Conservation (phyloP, 2,888 invertebrate genomes). For the Nymphalis polychloros region DNA sequence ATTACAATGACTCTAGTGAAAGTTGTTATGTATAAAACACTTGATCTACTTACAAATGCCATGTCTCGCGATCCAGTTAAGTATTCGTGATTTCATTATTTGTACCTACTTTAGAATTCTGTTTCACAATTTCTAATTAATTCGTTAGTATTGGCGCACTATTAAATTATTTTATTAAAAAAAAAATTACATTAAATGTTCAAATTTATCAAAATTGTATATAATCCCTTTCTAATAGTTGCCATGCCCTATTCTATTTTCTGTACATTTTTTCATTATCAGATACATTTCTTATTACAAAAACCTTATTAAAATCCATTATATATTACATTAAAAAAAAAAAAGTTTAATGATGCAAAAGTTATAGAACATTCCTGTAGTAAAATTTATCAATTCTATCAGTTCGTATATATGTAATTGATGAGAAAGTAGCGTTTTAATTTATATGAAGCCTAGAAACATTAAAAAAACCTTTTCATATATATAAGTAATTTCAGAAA, state of each 20-base stretch:
- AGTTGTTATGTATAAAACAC: slow-evolving; percentile 83
- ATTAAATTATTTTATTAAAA: slow-evolving; percentile 41
- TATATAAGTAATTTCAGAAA: no score
- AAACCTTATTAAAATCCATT: no score
- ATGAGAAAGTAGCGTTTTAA: no score
- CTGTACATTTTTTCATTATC: slow-evolving; percentile 10
- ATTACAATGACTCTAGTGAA: slow-evolving; percentile 82
- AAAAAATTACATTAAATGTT: slow-evolving; percentile 25
- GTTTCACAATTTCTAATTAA: slow-evolving; percentile 80
- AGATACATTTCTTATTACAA: no score
- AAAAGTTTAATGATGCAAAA: no score
- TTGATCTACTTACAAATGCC: slow-evolving; percentile 83
- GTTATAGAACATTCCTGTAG: no score
- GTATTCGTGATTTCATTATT: slow-evolving; percentile 82
- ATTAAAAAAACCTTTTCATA: no score
- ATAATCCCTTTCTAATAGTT: slow-evolving; percentile 26
- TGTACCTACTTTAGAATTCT: slow-evolving; percentile 79
- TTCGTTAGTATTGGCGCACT: slow-evolving; percentile 66
- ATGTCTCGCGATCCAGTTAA: slow-evolving; percentile 82
- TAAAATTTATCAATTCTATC: no score
- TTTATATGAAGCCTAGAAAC: no score
- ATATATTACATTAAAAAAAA: no score
- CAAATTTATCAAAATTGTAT: neutral
- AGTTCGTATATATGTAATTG: no score
- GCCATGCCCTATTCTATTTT: slow-evolving; percentile 17